Percentiles rank a stretch among this genome's conserved stretches.
Conservation (phyloP, 1,140 invertebrate species). For the Habropoda laboriosa region DNA sequence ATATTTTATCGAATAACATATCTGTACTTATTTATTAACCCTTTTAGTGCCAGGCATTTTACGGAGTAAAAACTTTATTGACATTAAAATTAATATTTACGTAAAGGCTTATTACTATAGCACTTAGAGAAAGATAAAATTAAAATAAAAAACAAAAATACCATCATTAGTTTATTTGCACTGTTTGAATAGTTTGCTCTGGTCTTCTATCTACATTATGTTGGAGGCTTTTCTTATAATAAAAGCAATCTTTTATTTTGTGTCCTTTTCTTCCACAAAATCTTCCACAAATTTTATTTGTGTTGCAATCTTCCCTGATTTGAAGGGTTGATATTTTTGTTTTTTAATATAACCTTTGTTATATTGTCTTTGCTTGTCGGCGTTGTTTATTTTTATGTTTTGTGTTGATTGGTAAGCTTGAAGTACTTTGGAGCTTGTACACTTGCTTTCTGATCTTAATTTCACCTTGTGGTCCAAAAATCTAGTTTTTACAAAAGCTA, state of each 20-base stretch:
- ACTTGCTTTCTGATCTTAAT: background rate
- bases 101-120: no score
- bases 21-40: no score
- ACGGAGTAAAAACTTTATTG: no score
- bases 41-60: no score
- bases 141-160: no score
- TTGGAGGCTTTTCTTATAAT: background rate
- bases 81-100: no score
- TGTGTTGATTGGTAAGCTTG: background rate
- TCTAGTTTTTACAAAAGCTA: slow-evolving; percentile 26
- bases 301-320: background rate
- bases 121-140: no score
- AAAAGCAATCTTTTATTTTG: background rate
- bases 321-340: background rate
- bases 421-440: background rate
- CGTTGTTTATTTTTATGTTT: background rate
- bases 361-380: background rate
- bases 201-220: background rate
- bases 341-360: background rate
- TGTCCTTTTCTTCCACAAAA: slow-evolving; percentile 10
- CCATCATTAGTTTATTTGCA: background rate
- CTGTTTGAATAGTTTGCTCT: background rate
- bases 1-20: no score
- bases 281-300: background rate
- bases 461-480: slow-evolving; percentile 6